phyloP scores from a whole-genome alignment of 2,113 vertebrate species.

The Apteryx owenii region DNA sequence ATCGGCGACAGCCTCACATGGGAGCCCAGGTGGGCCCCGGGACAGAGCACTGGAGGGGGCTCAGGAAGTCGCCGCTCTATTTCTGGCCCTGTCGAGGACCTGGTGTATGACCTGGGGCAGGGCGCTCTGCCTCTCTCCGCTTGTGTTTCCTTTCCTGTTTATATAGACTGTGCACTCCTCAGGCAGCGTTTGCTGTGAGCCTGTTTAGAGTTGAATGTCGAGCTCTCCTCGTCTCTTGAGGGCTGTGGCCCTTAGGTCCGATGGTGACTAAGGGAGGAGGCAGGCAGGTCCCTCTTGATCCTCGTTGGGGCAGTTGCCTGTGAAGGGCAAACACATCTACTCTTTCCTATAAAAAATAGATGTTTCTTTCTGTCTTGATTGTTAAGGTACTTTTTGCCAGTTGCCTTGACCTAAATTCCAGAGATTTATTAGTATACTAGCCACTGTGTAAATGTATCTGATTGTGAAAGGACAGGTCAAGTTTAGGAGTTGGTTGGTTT shows the following conservation, averaged over 20 bases:
- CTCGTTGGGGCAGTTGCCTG: neutral
- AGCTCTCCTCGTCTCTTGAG: neutral
- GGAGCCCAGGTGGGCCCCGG: neutral
- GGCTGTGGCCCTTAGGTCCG: neutral
- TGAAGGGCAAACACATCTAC: neutral
- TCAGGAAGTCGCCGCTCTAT: constrained; percentile 51
- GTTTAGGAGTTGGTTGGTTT: neutral
- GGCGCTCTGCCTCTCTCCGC: constrained; percentile 5
- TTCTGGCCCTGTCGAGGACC: constrained; percentile 36
- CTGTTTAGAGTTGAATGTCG: neutral
- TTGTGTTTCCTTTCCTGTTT: constrained; percentile 51
- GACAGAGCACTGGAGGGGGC: neutral
- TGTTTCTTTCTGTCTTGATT: neutral
- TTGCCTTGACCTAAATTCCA: neutral
- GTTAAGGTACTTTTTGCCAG: neutral
- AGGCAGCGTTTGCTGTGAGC: neutral
- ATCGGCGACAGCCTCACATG: neutral
- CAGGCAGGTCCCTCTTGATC: neutral
- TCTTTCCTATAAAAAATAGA: neutral
- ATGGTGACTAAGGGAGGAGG: neutral
- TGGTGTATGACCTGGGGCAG: constrained; percentile 21
- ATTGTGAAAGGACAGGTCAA: neutral
- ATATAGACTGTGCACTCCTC: neutral
- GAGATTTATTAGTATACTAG: neutral
- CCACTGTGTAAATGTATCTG: neutral